phyloP scores from a whole-genome alignment of 2,888 invertebrate genomes.

The Ennomos fuscantarius region DNA sequence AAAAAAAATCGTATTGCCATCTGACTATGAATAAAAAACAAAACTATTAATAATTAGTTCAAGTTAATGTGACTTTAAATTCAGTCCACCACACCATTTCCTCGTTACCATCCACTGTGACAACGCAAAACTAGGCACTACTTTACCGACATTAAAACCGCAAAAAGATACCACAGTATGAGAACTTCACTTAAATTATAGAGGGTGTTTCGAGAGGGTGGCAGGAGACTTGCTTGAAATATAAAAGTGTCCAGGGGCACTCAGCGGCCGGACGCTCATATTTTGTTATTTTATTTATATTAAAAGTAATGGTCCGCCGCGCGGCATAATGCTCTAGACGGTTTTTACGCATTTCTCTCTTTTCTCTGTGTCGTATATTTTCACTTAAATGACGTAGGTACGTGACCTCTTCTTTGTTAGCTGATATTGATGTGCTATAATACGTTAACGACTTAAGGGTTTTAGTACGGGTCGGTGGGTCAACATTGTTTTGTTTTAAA shows the following conservation, averaged over 20 bases:
- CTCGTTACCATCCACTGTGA: conserved; percentile 28
- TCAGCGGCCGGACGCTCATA: conserved; percentile 84
- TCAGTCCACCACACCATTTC: conserved; percentile 20
- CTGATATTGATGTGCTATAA: conserved; percentile 58
- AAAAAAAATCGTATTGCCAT: no score
- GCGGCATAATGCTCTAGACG: conserved; percentile 79
- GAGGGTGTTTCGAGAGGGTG: conserved; percentile 48
- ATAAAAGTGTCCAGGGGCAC: conserved; percentile 83
- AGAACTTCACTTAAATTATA: conserved; percentile 44
- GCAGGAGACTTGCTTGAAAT: conserved; percentile 63
- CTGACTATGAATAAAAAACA: not conserved
- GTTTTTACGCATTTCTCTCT: conserved; percentile 82
- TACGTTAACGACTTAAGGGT: conserved; percentile 51
- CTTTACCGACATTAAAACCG: conserved; percentile 41
- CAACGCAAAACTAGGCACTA: conserved; percentile 35
- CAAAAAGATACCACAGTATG: conserved; percentile 43
- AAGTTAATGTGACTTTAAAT: conserved; percentile 15
- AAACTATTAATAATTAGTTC: conserved; percentile 7
- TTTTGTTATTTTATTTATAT: conserved; percentile 86
- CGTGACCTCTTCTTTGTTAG: conserved; percentile 74
- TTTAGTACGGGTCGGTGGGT: conserved; percentile 31
- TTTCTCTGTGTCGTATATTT: conserved; percentile 80
- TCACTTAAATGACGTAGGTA: conserved; percentile 83
- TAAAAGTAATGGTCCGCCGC: conserved; percentile 83
- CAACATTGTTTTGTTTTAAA: conserved; percentile 22